Evolutionary conservation across 2,888 invertebrate species (phyloP), one percentile per base, ranked within the genome.

Genomic region (Geotrupes spiniger): DNA sequence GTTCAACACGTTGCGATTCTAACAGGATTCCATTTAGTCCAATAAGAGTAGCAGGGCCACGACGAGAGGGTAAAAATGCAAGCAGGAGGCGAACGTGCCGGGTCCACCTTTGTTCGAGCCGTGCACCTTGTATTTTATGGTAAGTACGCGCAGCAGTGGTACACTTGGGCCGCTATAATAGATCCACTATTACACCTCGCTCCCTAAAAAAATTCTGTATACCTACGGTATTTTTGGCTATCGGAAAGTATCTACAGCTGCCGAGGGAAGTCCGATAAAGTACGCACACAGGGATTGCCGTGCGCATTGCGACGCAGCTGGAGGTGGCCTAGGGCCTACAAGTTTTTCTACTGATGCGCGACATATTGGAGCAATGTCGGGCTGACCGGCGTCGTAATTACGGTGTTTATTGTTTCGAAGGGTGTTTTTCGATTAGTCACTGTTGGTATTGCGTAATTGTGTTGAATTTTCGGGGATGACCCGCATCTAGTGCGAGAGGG

Each of bases 1-100:
- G 62, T 62, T 56, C 54, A 52, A 56, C 59, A 40, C 54, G 50
- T 54, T 51, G 58, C 56, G 42, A 49, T 46, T 52, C 55, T 49
- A 55, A 51, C 55, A 46, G 39, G 55, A 59, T 44, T 55, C 54
- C 57, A 51, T 52, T 55, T 53, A 47, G 54, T 55, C 54, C 57
- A 51, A 53, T 55, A 56, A 50, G 56, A 57, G 45, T 46, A 51
- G 29, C 36, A 36, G 45, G 15, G 51, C 33, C 49, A 43, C 42
- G 36, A 51, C 33, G 50, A n/a, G n/a, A n/a, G 54, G 42, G 27
- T 12, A 14, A 10, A 33, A 33, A 33, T 33, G 12, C 14, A 33
- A 33, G 15, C 33, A 33, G 33, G 11, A 33, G 33, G 33, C 33
- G 31, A 31, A 31, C 31, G 31, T 14, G 33, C 33, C 9, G 11